Conservation (phyloP, 30 jellyfish, hydroid and myxozoan species). For the Turritopsis rubra region DNA sequence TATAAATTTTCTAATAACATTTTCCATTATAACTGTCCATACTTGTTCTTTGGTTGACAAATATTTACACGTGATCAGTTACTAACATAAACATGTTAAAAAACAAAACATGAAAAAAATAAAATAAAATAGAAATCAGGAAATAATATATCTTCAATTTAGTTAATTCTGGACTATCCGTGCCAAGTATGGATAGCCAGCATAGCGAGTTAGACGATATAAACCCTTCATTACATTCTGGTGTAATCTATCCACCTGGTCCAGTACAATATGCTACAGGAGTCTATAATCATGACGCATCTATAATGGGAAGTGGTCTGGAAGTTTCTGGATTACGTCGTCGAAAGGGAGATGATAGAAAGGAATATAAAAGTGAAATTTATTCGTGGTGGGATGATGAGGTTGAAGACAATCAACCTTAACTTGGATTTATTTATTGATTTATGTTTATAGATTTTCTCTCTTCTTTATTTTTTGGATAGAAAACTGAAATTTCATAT, state of each 20-base stretch:
- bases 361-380: neutral
- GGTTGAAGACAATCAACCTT: neutral
- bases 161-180: slow-evolving; percentile 50
- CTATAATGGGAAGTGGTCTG: neutral
- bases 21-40: too few relatives aligned
- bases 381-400: slow-evolving; percentile 19
- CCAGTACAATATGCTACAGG: neutral
- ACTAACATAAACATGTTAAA: too few relatives aligned
- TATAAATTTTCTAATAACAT: too few relatives aligned
- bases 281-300: neutral
- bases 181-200: slow-evolving; percentile 50
- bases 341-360: neutral
- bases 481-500: too few relatives aligned
- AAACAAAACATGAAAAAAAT: too few relatives aligned
- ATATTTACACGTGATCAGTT: too few relatives aligned
- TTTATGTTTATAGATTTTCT: neutral
- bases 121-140: too few relatives aligned
- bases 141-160: too few relatives aligned
- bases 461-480: neutral
- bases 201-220: slow-evolving; percentile 46
- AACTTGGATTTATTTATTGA: too few relatives aligned
- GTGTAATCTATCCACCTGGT: neutral
- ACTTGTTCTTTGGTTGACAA: too few relatives aligned
- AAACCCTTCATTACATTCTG: slow-evolving; percentile 46
- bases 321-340: neutral